phyloP scores from a whole-genome alignment of 30 jellyfish, hydroid and myxozoan genomes.

The Hydractinia symbiolongicarpus region DNA sequence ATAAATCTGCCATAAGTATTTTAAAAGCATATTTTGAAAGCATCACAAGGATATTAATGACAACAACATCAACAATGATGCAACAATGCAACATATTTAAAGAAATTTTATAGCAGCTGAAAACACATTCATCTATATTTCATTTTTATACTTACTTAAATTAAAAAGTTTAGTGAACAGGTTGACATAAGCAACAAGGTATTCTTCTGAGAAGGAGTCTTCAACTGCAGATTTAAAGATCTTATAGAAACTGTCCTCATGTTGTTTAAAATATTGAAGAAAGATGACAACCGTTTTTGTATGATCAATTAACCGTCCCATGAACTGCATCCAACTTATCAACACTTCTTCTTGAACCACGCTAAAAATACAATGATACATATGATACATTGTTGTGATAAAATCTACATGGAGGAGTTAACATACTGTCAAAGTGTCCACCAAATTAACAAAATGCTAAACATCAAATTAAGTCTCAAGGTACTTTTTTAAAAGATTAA shows the following conservation, averaged over 20 bases:
- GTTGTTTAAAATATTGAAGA: constrained; percentile 15
- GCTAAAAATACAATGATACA: background rate
- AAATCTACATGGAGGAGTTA: too few species aligned
- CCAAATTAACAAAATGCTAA: too few species aligned
- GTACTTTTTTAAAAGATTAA: too few species aligned
- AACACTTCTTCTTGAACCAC: constrained; percentile 17
- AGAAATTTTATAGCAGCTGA: too few species aligned
- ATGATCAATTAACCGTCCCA: constrained; percentile 25
- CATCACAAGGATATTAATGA: background rate
- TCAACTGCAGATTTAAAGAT: constrained; percentile 13
- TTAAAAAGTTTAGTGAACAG: constrained; percentile 21
- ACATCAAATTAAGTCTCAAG: too few species aligned
- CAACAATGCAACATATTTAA: background rate
- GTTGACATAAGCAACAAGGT: constrained; percentile 11
- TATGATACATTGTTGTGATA: background rate
- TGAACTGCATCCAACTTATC: constrained; percentile 33
- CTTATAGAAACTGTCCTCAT: background rate
- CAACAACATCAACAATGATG: background rate
- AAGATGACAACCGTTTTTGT: constrained; percentile 28
- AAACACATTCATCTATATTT: too few species aligned
- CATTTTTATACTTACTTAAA: constrained; percentile 4
- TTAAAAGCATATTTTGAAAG: background rate
- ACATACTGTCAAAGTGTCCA: too few species aligned
- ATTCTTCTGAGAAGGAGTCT: background rate
- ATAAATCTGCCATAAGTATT: background rate